phyloP scores from a whole-genome alignment of 1,140 invertebrate species.

The Philotrypesis tridentata region DNA sequence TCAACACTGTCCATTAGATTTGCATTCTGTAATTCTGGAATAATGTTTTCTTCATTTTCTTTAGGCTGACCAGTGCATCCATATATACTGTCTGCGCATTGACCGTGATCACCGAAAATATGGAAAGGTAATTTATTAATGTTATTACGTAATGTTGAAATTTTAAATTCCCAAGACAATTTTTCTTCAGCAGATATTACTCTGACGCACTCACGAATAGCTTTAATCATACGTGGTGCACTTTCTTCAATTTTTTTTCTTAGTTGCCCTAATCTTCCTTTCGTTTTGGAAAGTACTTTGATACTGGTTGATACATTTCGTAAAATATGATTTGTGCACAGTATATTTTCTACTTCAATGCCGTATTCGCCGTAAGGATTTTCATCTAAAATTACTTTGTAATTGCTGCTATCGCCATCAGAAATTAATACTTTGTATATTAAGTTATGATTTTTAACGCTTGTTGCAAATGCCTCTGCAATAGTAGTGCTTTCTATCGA shows the following conservation, averaged over 20 bases:
- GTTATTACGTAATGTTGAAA: too few relatives aligned
- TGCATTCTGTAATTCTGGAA: neutral
- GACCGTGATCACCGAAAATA: neutral
- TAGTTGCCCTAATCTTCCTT: neutral
- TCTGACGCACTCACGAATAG: too few relatives aligned
- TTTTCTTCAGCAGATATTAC: too few relatives aligned
- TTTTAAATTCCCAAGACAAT: too few relatives aligned
- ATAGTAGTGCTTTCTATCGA: slow-evolving; percentile 20
- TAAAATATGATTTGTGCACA: slow-evolving; percentile 6
- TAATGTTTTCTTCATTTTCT: neutral
- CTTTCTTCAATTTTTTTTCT: neutral
- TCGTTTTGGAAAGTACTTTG: neutral
- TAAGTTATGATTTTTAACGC: slow-evolving; percentile 43
- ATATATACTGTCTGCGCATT: neutral
- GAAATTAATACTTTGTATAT: slow-evolving; percentile 31
- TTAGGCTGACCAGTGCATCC: neutral
- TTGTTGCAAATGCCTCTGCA: slow-evolving; percentile 2
- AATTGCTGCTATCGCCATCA: slow-evolving; percentile 18
- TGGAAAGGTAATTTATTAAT: neutral
- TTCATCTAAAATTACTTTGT: neutral
- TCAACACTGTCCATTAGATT: neutral
- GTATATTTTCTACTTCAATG: slow-evolving; percentile 24
- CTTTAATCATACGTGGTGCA: neutral
- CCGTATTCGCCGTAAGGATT: neutral
- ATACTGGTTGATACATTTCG: slow-evolving; percentile 12